Percentiles rank a stretch among this genome's conserved stretches.
phyloP scores from a whole-genome alignment of 53 echinoderm and acorn worm species.

The Echinarachnius parma region DNA sequence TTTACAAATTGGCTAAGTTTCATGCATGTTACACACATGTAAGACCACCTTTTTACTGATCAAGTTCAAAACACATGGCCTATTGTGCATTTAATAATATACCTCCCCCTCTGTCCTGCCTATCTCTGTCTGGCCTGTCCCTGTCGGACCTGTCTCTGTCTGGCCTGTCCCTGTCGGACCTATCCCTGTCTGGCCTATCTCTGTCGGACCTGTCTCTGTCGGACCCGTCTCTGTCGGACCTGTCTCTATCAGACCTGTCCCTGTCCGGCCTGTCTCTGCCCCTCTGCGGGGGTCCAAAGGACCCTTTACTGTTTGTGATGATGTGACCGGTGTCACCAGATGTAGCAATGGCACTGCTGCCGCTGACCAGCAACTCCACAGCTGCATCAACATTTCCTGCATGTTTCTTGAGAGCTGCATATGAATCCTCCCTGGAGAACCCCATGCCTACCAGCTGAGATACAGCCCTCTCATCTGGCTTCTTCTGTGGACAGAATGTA shows the following conservation, averaged over 20 bases:
- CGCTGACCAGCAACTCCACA: constrained; percentile 55
- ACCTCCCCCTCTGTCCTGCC: too few relatives aligned
- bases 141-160: neutral
- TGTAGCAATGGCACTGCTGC: neutral
- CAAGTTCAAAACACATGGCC: too few relatives aligned
- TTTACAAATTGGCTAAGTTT: too few relatives aligned
- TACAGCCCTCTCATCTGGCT: constrained; percentile 62
- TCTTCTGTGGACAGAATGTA: constrained; percentile 53
- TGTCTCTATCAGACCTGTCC: neutral
- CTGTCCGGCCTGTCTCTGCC: constrained; percentile 3
- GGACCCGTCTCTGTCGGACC: neutral
- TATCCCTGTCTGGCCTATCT: neutral
- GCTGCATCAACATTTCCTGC: constrained; percentile 79
- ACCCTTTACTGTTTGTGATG: neutral
- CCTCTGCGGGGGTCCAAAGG: constrained; percentile 23
- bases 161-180: neutral
- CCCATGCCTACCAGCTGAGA: constrained; percentile 84
- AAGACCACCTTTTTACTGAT: too few relatives aligned
- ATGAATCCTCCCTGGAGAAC: constrained; percentile 64
- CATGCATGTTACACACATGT: too few relatives aligned
- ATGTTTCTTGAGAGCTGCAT: constrained; percentile 76
- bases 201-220: constrained; percentile 3
- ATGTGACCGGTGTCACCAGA: constrained; percentile 10
- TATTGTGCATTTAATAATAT: too few relatives aligned
- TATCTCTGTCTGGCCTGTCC: constrained; percentile 24